Evolutionary conservation across 2,113 vertebrate genomes (phyloP), one percentile per base, ranked within the genome.

Genomic region (Chionis minor): DNA sequence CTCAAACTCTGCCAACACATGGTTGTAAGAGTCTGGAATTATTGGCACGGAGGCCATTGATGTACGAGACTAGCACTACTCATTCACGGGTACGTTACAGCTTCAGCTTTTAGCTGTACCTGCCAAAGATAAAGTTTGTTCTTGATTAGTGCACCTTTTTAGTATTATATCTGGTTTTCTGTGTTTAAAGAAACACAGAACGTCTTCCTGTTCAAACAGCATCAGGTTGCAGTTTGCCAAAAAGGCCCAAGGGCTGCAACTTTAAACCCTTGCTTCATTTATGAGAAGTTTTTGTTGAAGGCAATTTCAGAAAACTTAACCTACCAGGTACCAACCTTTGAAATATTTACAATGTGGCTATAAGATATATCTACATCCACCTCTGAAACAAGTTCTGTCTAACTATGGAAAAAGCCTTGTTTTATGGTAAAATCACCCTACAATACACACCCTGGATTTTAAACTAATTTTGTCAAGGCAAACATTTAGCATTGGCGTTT

Each of bases 1-100:
- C 92, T 99, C 99, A 51, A 99, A 98, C 92, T 99, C 99, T 23
- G 99, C 98, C 96, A 99, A 97, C 11, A 99, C 98, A 95, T 99
- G 98, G 96, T 97, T 99, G 94, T 97, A 98, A 92, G 97, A 95
- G 65, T 99, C 99, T 9, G 99, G 98, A 79, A 99, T 97, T 63
- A 97, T 61, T 66, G 98, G 97, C 95, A 98, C 84, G 61, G 90
- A 96, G 82, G 98, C 96, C 99, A 99, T 99, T 81, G 96, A 74
- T 82, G 63, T 40, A 52, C 32, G 56, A 13, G 0, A 42, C 62
- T 71, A 86, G 40, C 8, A 23, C 63, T 35, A 32, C 58, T 86
- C 54, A 22, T 16, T 90, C 70, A 90, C 2, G 45, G 67, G 81
- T 40, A 49, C 8, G 0, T 77, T 73, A 79, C 6, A 73, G 32